Percentiles rank a stretch among this genome's conserved stretches.
Evolutionary conservation across 23 tunicate genomes (phyloP).

Genomic region (Ascidia mentula): DNA sequence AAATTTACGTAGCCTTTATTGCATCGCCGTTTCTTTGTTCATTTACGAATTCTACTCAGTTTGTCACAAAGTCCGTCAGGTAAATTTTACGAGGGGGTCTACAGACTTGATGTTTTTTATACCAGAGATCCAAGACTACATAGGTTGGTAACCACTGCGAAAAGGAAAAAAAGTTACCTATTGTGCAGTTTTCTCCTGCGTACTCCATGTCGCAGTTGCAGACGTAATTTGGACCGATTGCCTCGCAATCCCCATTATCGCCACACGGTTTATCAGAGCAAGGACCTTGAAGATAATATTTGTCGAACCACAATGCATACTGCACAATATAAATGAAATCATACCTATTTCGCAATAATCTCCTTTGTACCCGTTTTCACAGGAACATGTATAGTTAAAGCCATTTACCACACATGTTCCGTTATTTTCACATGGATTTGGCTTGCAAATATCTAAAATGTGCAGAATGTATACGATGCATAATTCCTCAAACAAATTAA

Average conservation of each 20-base stretch:
- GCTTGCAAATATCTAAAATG: neutral
- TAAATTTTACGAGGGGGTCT: too few relatives aligned
- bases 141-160: too few relatives aligned
- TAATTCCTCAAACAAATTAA: neutral
- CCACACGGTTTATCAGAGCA: neutral
- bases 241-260: neutral
- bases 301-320: neutral
- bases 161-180: too few relatives aligned
- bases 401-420: neutral
- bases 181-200: neutral
- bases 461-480: neutral
- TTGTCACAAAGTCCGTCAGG: too few relatives aligned
- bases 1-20: too few relatives aligned
- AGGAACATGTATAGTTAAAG: neutral
- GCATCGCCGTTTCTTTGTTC: too few relatives aligned
- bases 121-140: too few relatives aligned
- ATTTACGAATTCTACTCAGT: too few relatives aligned
- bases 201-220: neutral
- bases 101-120: too few relatives aligned
- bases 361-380: constrained; percentile 3
- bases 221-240: neutral
- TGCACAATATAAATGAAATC: neutral
- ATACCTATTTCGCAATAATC: constrained; percentile 5
- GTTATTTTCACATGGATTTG: neutral
- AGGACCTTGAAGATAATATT: neutral